Evolutionary conservation across 2,797 vertebrate species (phyloP), one percentile per base, ranked within the genome.

Genomic region (Eidolon dupreanum): DNA sequence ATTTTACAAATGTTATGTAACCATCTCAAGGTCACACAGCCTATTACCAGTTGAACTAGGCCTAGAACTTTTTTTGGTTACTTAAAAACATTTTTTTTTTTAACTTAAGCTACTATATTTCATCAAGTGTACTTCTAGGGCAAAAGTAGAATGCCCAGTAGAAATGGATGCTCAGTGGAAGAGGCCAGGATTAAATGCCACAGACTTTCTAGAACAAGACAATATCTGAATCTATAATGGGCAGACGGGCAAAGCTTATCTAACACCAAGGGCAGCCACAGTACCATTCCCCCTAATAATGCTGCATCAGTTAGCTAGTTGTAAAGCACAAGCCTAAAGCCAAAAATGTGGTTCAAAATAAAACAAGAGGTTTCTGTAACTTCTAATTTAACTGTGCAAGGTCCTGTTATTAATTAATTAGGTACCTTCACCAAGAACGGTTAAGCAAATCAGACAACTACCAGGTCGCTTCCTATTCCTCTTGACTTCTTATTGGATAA

Each of bases 371-470:
- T 74, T 90, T 89, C 79, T 87, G 41, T 71, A 87, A 73, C 33
- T 74, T 92, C 70, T 81, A 71, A 82, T 97, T 98, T 97, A 98
- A 96, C 96, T 73, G 93, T 96, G 92, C 92, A 97, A 97, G 81
- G 95, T 97, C 97, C 82, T 97, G 93, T 97, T 98, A 97, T 96
- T 97, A 97, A 97, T 97, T 98, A 98, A 97, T 95, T 84, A 93
- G 70, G 71, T 96, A 93, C 59, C 88, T 90, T 55, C 89, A 97
- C 95, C 96, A 98, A 98, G 97, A 83, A 96, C 83, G 94, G 87
- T 94, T 95, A 96, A 53, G 38, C 86, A 86, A 90, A 93, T 51
- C 89, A 97, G 96, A 97, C 96, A 97, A 97, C 90, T 95, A 94
- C 90, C 51, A 90, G 81, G 41, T 83, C 84, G 57, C 57, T 94